Evolutionary conservation across 2,888 invertebrate species (phyloP), one percentile per base, ranked within the genome.

Genomic region (Leucania comma): DNA sequence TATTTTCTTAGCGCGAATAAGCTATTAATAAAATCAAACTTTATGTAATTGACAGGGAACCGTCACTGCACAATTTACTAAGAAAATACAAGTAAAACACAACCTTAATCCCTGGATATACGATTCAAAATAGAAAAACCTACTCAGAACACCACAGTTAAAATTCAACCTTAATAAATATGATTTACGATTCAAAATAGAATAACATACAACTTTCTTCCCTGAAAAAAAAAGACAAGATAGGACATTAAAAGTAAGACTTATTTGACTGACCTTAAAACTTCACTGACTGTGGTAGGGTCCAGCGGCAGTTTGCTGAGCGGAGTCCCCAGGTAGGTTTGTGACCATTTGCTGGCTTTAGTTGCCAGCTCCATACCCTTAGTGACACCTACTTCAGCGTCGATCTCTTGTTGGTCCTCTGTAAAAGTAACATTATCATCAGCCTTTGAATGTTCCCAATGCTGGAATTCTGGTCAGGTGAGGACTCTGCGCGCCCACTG

Each of bases 241-340:
- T 3, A 50, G 3, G 24, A 17, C 10, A 0, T 9, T 42, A 42
- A 17, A 42, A 42, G 4, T 38, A 38, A 38, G 42, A 35, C 35
- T 6, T 35, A 35, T 6, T 3, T 1, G 17, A 42, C 68, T 78
- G 83, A 96, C 83, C 99, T 97, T n/a, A 99, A 94, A 14, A 99
- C 97, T 95, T 99, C 99, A 10, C 98, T 98, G 62, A 99, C 94
- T 0, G 99, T 99, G 81, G 98, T 97, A n/a, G 98, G 97, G 90
- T 99, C 99, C 1, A 99, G 91, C 0, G 98, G 97, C 71, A 99
- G 94, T 86, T 98, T 97, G 83, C 97, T 97, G 54, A 99, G 94
- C 8, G 97, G 97, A 2, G 97, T 97, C 0, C 98, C 98, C 74
- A 97, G 97, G 90, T 98, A 97, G 6, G 97, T 97, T 78, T 97